Conservation (phyloP, 2,888 invertebrate species). For the Gymnocheta viridis region DNA sequence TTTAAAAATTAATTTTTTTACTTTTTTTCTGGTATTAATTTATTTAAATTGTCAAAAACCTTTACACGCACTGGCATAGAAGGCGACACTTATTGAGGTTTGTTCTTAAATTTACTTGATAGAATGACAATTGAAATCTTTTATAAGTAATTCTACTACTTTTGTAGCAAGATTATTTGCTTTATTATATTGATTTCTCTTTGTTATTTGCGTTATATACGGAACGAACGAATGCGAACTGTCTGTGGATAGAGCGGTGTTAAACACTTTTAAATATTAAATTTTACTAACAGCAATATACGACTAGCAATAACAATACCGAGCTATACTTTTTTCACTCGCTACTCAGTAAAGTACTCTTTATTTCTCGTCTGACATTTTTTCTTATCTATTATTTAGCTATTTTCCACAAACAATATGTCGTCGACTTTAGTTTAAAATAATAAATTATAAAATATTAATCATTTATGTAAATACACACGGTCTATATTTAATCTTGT, state of each 20-base stretch:
- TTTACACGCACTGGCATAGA: conserved; percentile 97
- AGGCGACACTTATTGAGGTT: conserved; percentile 84
- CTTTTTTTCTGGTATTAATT: conserved; percentile 63
- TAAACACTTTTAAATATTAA: conserved; percentile 78
- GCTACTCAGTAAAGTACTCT: background rate
- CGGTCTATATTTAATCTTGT: conserved; percentile 4
- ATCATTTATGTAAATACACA: conserved; percentile 21
- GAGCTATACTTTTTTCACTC: conserved; percentile 3
- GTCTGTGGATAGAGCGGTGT: conserved; percentile 72
- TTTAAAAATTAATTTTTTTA: background rate
- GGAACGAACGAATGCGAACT: conserved; percentile 74
- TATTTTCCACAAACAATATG: conserved; percentile 46
- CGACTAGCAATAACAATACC: background rate
- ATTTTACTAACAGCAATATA: conserved; percentile 34
- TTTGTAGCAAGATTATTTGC: conserved; percentile 23
- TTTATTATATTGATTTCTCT: conserved; percentile 66
- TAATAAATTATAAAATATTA: background rate
- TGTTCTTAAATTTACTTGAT: conserved; percentile 50
- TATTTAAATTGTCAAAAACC: conserved; percentile 83
- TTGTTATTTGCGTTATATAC: conserved; percentile 73
- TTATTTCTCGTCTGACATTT: background rate
- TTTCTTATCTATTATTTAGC: conserved; percentile 43
- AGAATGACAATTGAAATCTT: conserved; percentile 68
- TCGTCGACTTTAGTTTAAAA: conserved; percentile 14
- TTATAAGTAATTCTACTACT: conserved; percentile 41